A percentile compares a stretch with the other conserved stretches of the same genome.
Evolutionary conservation across 1,140 invertebrate genomes (phyloP).

Genomic region (Glomeris maerens): DNA sequence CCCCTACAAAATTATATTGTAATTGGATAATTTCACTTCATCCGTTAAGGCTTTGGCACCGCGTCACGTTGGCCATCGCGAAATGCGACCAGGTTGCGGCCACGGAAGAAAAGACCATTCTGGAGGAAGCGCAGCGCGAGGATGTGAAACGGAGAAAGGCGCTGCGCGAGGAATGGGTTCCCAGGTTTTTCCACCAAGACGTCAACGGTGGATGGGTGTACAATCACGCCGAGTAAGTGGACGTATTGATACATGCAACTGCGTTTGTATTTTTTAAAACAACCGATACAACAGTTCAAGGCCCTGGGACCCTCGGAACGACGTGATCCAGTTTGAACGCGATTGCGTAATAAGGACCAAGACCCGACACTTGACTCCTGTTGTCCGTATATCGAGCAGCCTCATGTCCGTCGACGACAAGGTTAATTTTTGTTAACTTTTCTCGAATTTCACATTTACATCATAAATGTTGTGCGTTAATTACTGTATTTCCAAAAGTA

Average conservation of each 20-base stretch:
- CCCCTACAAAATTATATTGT: no score
- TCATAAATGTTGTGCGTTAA: no score
- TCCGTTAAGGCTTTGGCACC: constrained; percentile 50
- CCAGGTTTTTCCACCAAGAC: constrained; percentile 56
- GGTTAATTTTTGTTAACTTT: no score
- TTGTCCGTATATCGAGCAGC: constrained; percentile 20
- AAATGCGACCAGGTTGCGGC: constrained; percentile 65
- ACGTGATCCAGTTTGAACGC: constrained; percentile 62
- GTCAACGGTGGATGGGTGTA: constrained; percentile 57
- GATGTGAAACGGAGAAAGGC: constrained; percentile 48
- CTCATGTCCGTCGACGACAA: constrained; percentile 10
- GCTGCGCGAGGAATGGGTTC: constrained; percentile 46
- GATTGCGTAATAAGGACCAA: constrained; percentile 38
- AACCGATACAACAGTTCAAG: constrained; percentile 30
- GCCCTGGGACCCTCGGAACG: constrained; percentile 69
- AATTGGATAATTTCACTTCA: no score
- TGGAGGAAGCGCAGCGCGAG: constrained; percentile 71
- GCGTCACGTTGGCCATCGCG: constrained; percentile 64
- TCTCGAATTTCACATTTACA: no score
- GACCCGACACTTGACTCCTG: constrained; percentile 34
- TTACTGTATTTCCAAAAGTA: no score
- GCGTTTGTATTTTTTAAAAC: constrained; percentile 9
- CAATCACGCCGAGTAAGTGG: constrained; percentile 40
- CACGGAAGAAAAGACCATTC: constrained; percentile 71
- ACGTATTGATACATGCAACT: background rate